These are phyloP conservation scores for Perca schrenkii DNA, from an alignment of 2,113 vertebrate genomes.

Conservation along the genomic window DNA sequence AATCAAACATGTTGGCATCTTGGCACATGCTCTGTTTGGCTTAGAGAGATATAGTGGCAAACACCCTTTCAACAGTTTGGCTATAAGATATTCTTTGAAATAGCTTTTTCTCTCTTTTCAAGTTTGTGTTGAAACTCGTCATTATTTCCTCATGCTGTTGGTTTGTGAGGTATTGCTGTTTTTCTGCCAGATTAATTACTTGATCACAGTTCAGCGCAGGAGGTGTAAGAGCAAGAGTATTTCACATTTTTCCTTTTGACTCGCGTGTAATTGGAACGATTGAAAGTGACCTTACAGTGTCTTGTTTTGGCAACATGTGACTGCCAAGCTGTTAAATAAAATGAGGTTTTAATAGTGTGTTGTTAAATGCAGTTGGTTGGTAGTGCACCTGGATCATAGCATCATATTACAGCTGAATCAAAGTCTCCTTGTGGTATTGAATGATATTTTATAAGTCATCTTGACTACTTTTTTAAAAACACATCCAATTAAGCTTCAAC, in stretches of 20 bases:
- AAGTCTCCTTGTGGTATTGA: conserved; percentile 18
- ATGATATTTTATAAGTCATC: conserved; percentile 24
- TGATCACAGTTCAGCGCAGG: conserved; percentile 58
- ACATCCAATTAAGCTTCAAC: conserved; percentile 1
- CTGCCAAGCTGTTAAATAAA: conserved; percentile 55
- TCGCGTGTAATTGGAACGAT: conserved; percentile 56
- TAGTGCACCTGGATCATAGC: conserved; percentile 40
- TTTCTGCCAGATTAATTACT: conserved; percentile 67
- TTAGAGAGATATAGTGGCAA: conserved; percentile 32
- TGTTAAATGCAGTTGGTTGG: conserved; percentile 41
- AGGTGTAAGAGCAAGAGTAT: conserved; percentile 54
- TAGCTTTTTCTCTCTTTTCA: conserved; percentile 41
- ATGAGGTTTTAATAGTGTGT: conserved; percentile 39
- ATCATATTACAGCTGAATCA: conserved; percentile 30
- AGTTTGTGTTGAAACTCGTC: conserved; percentile 37
- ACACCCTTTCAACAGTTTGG: conserved; percentile 36
- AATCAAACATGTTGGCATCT: conserved; percentile 20
- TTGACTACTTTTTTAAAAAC: conserved; percentile 21
- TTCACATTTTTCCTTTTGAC: conserved; percentile 48
- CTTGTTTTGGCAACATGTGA: conserved; percentile 62
- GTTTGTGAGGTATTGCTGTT: conserved; percentile 55
- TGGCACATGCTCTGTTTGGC: conserved; percentile 31
- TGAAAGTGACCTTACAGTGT: conserved; percentile 54
- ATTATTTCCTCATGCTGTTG: conserved; percentile 48
- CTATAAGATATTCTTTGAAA: conserved; percentile 39